Percentiles rank a stretch among this genome's conserved stretches.
Conservation (phyloP, 2,797 vertebrate genomes). For the Danio albolineatus region DNA sequence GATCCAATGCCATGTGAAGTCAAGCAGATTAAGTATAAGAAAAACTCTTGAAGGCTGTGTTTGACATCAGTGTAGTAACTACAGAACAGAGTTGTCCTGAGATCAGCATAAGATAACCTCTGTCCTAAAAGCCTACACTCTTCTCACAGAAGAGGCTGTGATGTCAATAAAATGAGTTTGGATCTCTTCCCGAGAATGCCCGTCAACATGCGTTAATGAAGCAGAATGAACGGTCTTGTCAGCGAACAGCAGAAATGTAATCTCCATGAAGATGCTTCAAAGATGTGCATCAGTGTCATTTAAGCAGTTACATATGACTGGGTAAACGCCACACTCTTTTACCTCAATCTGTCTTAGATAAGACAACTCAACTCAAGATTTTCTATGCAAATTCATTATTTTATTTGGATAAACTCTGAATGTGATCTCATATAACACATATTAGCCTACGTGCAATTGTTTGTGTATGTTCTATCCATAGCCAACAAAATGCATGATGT, state of each 20-base stretch:
- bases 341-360: slow-evolving; percentile 14
- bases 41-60: neutral
- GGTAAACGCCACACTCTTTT: slow-evolving; percentile 25
- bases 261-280: slow-evolving; percentile 36
- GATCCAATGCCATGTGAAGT: neutral
- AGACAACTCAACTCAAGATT: neutral
- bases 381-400: slow-evolving; percentile 66
- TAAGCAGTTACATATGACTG: slow-evolving; percentile 5
- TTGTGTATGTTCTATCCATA: neutral
- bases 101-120: slow-evolving; percentile 3
- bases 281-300: slow-evolving; percentile 23
- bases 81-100: neutral
- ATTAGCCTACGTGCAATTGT: neutral
- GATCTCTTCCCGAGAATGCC: slow-evolving; percentile 67
- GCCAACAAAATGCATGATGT: neutral
- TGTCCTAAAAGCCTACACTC: slow-evolving; percentile 5
- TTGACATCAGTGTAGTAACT: slow-evolving; percentile 1
- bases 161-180: slow-evolving; percentile 60
- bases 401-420: slow-evolving; percentile 59
- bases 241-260: slow-evolving; percentile 55
- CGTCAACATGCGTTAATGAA: slow-evolving; percentile 68
- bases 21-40: neutral
- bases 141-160: slow-evolving; percentile 26
- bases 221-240: slow-evolving; percentile 65
- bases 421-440: neutral